Evolutionary conservation across 1,140 invertebrate species (phyloP), one percentile per base, ranked within the genome.

Genomic region (Euura saliciscinereae): DNA sequence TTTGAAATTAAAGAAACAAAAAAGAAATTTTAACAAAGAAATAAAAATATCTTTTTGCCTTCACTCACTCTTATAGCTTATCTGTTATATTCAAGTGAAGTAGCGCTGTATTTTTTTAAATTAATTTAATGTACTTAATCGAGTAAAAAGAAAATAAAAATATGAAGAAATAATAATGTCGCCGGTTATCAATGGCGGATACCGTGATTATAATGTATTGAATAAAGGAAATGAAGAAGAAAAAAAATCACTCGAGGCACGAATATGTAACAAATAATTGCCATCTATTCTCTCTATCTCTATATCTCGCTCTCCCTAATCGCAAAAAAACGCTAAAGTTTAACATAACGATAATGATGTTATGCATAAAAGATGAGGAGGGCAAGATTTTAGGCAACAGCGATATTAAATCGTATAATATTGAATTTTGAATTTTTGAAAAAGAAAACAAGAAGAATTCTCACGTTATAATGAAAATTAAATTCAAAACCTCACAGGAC

Each of bases 401-500:
- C 51, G 3, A 59, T 59, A n/a, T 59, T 2, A 59, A 11, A n/a
- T 59, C 3, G 13, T n/a, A 11, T n/a, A 6, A 59, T 2, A 59
- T 28, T 28, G 28, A 28, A 28, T 28, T 28, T 28, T 28, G 28
- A 28, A 28, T 28, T 28, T 28, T 28, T 28, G 28, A 4, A 59
- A 59, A 59, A 59, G 13, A 2, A 51, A 74, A 73, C 69, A 73
- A 73, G 77, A 28, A 28, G 72, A 79, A 79, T 59, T 75, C 74
- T 78, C 74, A 81, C 72, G 76, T 78, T 80, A 75, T 79, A 28
- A 28, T 28, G 28, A 28, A 28, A 28, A 77, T 59, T 59, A 59
- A 59, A 83, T 79, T 78, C 81, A 80, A 28, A 28, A 84, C 82
- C 82, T 85, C 82, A 86, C 81, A 79, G 79, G 84, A 86, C 82